Evolutionary conservation across 92 coral and sea anemone genomes (phyloP).

Genomic region (Palythoa grandiflora): DNA sequence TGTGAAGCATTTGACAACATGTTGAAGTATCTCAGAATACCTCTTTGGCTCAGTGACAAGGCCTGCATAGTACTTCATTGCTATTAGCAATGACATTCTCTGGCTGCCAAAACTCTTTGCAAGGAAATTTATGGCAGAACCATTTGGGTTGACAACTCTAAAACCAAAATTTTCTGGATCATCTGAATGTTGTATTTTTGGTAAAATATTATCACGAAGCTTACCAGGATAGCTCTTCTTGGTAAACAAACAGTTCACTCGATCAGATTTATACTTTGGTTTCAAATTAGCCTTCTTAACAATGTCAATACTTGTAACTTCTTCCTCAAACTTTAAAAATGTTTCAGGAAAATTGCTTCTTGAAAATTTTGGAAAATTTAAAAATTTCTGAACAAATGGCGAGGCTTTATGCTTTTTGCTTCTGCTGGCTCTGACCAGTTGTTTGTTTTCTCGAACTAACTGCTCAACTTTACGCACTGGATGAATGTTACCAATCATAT

Average conservation of each 20-base stretch:
- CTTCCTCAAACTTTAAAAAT: neutral
- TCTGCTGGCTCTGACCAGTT: neutral
- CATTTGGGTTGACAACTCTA: constrained; percentile 32
- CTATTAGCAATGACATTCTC: constrained; percentile 4
- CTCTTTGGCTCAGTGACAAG: neutral
- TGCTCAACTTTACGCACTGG: constrained; percentile 39
- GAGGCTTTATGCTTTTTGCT: neutral
- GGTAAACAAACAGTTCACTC: neutral
- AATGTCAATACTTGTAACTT: neutral
- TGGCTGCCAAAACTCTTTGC: neutral
- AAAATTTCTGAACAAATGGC: neutral
- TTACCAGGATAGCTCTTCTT: neutral
- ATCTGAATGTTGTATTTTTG: neutral
- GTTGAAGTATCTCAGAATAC: neutral
- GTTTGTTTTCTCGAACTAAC: neutral
- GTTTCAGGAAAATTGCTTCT: constrained; percentile 4
- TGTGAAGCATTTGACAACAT: constrained; percentile 19
- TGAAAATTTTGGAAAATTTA: neutral
- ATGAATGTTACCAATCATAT: constrained; percentile 46
- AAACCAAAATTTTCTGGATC: constrained; percentile 1
- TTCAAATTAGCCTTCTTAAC: neutral
- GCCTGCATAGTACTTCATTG: constrained; percentile 4
- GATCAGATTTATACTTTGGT: neutral
- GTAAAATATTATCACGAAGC: neutral
- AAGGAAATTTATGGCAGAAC: constrained; percentile 33